A percentile compares a stretch with the other conserved stretches of the same genome.
Evolutionary conservation across 2,797 vertebrate species (phyloP).

Genomic region (Fistularia commersonii): DNA sequence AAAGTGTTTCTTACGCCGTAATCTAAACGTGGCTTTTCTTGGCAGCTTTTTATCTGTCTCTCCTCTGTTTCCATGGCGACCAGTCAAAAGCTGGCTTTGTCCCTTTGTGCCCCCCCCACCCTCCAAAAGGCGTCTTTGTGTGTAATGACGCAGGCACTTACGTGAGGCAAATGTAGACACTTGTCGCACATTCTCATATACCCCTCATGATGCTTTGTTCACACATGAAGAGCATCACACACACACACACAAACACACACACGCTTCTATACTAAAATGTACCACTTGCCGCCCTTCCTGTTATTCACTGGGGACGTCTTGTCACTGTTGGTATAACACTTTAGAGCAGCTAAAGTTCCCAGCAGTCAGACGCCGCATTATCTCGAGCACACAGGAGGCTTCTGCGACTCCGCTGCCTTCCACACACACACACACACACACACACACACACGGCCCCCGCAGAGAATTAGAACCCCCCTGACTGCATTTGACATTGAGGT

Average conservation of each 20-base stretch:
- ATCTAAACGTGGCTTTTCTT: slow-evolving; percentile 64
- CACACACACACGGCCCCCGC: slow-evolving; percentile 1
- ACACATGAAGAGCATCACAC: not conserved
- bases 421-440: slow-evolving; percentile 19
- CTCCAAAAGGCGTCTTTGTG: slow-evolving; percentile 41
- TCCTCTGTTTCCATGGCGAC: slow-evolving; percentile 71
- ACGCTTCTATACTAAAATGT: slow-evolving; percentile 11
- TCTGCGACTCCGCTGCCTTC: slow-evolving; percentile 26
- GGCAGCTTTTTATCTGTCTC: slow-evolving; percentile 65
- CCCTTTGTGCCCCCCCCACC: slow-evolving; percentile 47
- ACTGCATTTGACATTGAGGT: slow-evolving; percentile 59
- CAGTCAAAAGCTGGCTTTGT: slow-evolving; percentile 71
- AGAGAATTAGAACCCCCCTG: slow-evolving; percentile 44
- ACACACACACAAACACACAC: not conserved
- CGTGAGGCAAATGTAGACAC: slow-evolving; percentile 41
- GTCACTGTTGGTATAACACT: slow-evolving; percentile 30
- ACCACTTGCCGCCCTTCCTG: slow-evolving; percentile 3
- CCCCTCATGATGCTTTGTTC: not conserved
- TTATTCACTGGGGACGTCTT: slow-evolving; percentile 21
- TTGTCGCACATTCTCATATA: slow-evolving; percentile 16
- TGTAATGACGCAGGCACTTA: slow-evolving; percentile 48
- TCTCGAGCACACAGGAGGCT: slow-evolving; percentile 41
- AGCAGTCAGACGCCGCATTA: slow-evolving; percentile 37
- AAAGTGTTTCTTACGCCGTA: slow-evolving; percentile 48
- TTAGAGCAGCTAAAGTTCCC: slow-evolving; percentile 34